Conservation (phyloP, 2,113 vertebrate species). For the Cyprinodon tularosa region DNA sequence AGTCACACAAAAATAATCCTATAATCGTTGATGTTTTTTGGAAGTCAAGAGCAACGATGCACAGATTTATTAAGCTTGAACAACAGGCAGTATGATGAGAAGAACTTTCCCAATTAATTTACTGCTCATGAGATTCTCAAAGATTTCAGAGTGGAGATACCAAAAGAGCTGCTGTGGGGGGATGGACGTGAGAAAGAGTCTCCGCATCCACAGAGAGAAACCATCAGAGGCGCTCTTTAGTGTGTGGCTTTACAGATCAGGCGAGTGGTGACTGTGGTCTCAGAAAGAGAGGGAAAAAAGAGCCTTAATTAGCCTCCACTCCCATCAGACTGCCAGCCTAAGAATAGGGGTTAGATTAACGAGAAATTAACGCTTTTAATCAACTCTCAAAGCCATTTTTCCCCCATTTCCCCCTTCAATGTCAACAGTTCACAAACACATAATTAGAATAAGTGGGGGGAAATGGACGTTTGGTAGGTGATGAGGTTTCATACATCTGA, state of each 20-base stretch:
- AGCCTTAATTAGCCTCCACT: slow-evolving; percentile 67
- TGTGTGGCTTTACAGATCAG: slow-evolving; percentile 66
- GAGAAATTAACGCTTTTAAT: slow-evolving; percentile 63
- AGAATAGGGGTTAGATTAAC: slow-evolving; percentile 68
- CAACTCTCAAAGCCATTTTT: slow-evolving; percentile 60
- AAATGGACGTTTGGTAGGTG: slow-evolving; percentile 61
- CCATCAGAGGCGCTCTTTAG: slow-evolving; percentile 63
- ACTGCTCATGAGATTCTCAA: slow-evolving; percentile 30
- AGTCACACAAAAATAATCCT: slow-evolving; percentile 25
- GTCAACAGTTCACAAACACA: slow-evolving; percentile 65
- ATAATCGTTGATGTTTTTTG: slow-evolving; percentile 40
- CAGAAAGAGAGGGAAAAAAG: slow-evolving; percentile 24
- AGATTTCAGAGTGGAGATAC: slow-evolving; percentile 33
- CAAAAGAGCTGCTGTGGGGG: slow-evolving; percentile 26
- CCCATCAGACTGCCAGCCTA: slow-evolving; percentile 50
- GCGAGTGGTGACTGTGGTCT: slow-evolving; percentile 57
- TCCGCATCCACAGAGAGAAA: slow-evolving; percentile 51
- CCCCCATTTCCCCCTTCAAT: not conserved
- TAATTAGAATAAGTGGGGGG: slow-evolving; percentile 52
- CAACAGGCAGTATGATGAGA: slow-evolving; percentile 25
- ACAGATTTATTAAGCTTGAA: slow-evolving; percentile 43
- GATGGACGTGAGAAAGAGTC: slow-evolving; percentile 57
- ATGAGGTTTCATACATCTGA: slow-evolving; percentile 64
- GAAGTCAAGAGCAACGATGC: slow-evolving; percentile 47
- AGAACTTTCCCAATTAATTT: slow-evolving; percentile 23